Percentiles rank a stretch among this genome's conserved stretches.
These are phyloP conservation scores for Archips crataeganus DNA, from an alignment of 2,888 invertebrate genomes.

Conservation along the genomic window DNA sequence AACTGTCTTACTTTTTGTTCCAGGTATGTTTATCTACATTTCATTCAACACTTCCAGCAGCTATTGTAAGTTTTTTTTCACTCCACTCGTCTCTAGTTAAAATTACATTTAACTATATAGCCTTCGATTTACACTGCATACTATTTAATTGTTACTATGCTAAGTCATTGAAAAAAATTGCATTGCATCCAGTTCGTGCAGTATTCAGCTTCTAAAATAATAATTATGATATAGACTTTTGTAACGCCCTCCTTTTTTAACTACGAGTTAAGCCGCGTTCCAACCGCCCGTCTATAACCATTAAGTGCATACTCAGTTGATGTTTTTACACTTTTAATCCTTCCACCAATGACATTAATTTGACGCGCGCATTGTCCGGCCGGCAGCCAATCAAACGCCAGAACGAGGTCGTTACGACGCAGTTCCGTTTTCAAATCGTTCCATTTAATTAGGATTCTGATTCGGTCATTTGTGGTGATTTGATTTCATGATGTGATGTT, in stretches of 20 bases:
- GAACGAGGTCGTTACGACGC: slow-evolving; percentile 46
- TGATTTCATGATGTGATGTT: neutral
- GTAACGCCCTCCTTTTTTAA: neutral
- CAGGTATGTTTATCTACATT: slow-evolving; percentile 29
- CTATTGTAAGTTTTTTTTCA: neutral
- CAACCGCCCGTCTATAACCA: slow-evolving; percentile 24
- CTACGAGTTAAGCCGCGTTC: slow-evolving; percentile 8
- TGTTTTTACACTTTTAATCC: slow-evolving; percentile 36
- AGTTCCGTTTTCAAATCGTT: slow-evolving; percentile 31
- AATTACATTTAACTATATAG: too few relatives aligned
- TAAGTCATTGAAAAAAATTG: too few relatives aligned
- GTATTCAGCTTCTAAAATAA: too few relatives aligned
- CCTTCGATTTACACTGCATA: neutral
- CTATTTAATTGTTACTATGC: too few relatives aligned
- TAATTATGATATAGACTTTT: too few relatives aligned
- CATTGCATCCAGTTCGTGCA: too few relatives aligned
- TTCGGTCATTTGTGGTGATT: neutral
- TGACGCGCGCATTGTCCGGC: slow-evolving; percentile 31
- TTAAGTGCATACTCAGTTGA: slow-evolving; percentile 9
- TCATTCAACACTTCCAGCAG: neutral
- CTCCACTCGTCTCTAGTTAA: too few relatives aligned
- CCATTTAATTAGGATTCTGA: slow-evolving; percentile 16
- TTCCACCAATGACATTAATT: slow-evolving; percentile 40
- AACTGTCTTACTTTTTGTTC: slow-evolving; percentile 19
- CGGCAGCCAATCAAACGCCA: slow-evolving; percentile 53